Percentiles rank a stretch among this genome's conserved stretches.
Conservation (phyloP, 2,797 vertebrate species). For the Aeoliscus strigatus region DNA sequence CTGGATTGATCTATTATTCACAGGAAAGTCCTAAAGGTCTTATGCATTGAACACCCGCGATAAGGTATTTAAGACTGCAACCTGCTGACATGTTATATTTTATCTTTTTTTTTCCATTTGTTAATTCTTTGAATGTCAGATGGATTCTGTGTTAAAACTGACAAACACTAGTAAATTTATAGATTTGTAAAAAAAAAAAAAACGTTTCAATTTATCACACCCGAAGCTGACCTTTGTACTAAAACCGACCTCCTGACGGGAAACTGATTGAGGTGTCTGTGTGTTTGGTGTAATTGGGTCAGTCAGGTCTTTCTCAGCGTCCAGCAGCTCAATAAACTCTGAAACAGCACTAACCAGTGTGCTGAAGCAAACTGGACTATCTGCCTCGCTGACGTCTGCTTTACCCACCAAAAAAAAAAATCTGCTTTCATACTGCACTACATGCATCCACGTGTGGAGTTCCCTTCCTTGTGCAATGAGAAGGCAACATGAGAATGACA, state of each 20-base stretch:
- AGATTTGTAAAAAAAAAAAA: no score
- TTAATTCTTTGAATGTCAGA: no score
- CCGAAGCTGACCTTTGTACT: constrained; percentile 14
- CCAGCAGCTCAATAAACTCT: constrained; percentile 48
- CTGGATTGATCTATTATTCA: no score
- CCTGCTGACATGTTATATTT: no score
- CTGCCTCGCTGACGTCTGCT: constrained; percentile 3
- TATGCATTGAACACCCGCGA: no score
- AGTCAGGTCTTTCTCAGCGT: constrained; percentile 19
- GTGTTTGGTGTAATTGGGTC: constrained; percentile 9
- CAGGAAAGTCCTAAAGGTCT: no score
- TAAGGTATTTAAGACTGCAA: no score
- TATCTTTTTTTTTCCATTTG: background rate
- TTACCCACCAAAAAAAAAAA: background rate
- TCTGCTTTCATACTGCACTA: background rate
- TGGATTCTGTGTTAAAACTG: no score
- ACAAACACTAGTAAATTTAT: no score
- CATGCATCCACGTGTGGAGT: background rate
- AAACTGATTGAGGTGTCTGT: constrained; percentile 12
- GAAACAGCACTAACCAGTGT: constrained; percentile 37
- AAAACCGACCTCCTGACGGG: background rate
- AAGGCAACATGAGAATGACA: background rate
- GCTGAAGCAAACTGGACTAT: constrained; percentile 6
- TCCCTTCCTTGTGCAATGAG: no score
- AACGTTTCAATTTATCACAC: background rate